A percentile compares a stretch with the other conserved stretches of the same genome.
Evolutionary conservation across 1,140 invertebrate species (phyloP).

Genomic region (Cydia fagiglandana): DNA sequence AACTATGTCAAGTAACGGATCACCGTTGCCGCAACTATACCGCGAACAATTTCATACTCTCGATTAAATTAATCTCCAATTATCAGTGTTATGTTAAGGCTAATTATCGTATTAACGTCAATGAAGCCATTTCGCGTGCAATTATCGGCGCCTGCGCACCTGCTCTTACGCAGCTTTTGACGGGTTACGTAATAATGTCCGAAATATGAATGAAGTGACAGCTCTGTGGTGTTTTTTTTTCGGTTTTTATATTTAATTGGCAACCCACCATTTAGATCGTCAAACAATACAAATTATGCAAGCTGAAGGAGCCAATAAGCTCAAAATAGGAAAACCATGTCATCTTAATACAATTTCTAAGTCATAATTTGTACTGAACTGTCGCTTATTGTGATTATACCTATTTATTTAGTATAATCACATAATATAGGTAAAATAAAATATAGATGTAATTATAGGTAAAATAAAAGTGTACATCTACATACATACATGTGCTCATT

Average conservation of each 20-base stretch:
- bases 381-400: no score
- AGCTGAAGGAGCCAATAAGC: no score
- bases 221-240: not conserved
- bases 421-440: no score
- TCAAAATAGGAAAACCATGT: no score
- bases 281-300: no score
- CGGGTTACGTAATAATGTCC: not conserved
- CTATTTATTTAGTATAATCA: no score
- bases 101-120: slow-evolving; percentile 17
- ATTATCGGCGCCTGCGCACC: slow-evolving; percentile 16
- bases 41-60: not conserved
- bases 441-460: no score
- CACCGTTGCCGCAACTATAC: not conserved
- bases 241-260: not conserved
- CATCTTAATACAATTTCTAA: no score
- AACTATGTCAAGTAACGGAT: not conserved
- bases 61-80: slow-evolving; percentile 31
- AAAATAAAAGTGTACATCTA: no score
- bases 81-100: slow-evolving; percentile 9
- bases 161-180: slow-evolving; percentile 14
- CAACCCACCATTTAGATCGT: no score
- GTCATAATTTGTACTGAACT: no score
- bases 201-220: slow-evolving; percentile 1
- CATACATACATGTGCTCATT: no score
- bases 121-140: slow-evolving; percentile 25